Percentiles rank a stretch among this genome's conserved stretches.
phyloP scores from a whole-genome alignment of 2,888 invertebrate genomes.

The Polymixis flavicincta region DNA sequence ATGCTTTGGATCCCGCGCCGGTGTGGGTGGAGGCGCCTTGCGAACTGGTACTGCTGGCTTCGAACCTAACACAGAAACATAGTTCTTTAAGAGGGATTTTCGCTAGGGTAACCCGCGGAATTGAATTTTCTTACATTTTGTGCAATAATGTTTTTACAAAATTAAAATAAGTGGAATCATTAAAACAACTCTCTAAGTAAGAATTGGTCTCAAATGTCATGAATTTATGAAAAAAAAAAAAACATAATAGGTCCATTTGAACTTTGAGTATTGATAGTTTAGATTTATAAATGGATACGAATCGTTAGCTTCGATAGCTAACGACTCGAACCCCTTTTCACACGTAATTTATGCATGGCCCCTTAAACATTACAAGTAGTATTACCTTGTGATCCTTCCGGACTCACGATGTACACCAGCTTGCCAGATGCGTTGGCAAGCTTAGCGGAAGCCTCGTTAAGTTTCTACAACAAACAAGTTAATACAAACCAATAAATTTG shows the following conservation, averaged over 20 bases:
- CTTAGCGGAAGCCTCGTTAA: slow-evolving; percentile 52
- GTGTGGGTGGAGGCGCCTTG: slow-evolving; percentile 48
- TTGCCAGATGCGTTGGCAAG: slow-evolving; percentile 57
- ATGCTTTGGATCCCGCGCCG: slow-evolving; percentile 29
- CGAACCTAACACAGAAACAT: slow-evolving; percentile 15
- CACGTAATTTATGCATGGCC: background rate
- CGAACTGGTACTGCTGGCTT: slow-evolving; percentile 36
- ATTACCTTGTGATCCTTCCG: slow-evolving; percentile 38
- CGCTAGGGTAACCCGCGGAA: too few species aligned
- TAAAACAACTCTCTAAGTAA: background rate
- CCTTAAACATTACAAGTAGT: background rate
- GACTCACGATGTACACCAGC: slow-evolving; percentile 46
- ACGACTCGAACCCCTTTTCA: too few species aligned
- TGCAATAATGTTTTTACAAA: background rate
- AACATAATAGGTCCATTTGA: background rate
- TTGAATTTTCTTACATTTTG: background rate
- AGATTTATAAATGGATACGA: background rate
- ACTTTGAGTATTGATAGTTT: background rate
- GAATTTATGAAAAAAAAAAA: background rate
- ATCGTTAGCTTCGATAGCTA: background rate
- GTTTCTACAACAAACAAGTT: slow-evolving; percentile 38
- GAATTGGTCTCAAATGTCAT: background rate
- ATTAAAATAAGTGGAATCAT: background rate
- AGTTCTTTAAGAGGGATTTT: background rate
- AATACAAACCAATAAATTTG: too few species aligned